phyloP scores from a whole-genome alignment of 1,140 invertebrate species.

The Leptopilina boulardi region DNA sequence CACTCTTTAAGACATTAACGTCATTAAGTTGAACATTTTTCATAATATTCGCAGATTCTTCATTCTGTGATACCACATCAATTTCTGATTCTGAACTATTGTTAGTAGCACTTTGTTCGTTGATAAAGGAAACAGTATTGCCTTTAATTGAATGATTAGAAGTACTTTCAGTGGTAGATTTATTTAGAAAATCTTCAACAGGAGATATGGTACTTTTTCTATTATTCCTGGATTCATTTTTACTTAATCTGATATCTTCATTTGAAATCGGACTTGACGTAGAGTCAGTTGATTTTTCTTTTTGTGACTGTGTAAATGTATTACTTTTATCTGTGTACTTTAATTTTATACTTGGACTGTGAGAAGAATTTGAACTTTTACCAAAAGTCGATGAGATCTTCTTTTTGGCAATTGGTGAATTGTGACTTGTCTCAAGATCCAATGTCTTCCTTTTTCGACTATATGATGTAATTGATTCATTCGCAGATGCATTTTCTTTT shows the following conservation, averaged over 20 bases:
- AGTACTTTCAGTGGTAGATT: background rate
- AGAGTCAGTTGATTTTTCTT: background rate
- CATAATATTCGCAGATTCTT: background rate
- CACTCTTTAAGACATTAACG: background rate
- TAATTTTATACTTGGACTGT: background rate
- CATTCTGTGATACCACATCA: background rate
- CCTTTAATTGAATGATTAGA: background rate
- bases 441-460: background rate
- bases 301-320: background rate
- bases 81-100: background rate
- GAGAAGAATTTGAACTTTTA: background rate
- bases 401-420: background rate
- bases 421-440: background rate
- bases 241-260: background rate
- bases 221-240: background rate
- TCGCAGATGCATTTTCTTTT: background rate
- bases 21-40: background rate
- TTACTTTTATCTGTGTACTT: background rate
- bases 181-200: background rate
- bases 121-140: background rate
- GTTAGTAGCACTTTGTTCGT: background rate
- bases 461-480: background rate
- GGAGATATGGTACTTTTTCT: background rate
- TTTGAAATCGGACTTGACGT: background rate
- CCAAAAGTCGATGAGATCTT: background rate